Evolutionary conservation across 1,140 invertebrate species (phyloP).

Genomic region (Coptotermes formosanus): DNA sequence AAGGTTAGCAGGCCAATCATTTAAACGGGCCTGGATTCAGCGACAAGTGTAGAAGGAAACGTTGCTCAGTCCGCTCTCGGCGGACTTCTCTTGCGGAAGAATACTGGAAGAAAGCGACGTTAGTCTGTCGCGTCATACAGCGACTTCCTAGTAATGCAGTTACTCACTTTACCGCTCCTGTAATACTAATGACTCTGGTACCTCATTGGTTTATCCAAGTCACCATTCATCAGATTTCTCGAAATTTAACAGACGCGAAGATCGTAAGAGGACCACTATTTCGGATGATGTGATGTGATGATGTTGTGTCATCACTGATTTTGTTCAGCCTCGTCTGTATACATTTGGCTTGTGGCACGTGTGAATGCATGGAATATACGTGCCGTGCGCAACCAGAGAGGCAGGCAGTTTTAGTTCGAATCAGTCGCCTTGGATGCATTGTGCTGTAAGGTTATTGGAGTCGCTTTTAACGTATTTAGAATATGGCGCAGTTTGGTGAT

Average conservation of each 20-base stretch:
- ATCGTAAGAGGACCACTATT: not conserved
- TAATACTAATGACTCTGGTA: not conserved
- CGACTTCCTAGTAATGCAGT: not conserved
- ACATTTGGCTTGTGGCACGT: not conserved
- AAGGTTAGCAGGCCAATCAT: not conserved
- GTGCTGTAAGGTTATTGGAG: not conserved
- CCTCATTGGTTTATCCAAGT: conserved; percentile 6
- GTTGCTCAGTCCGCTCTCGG: not conserved
- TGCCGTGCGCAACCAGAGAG: not conserved
- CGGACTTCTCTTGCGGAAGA: not conserved
- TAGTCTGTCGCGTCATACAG: not conserved
- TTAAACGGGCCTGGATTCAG: not conserved
- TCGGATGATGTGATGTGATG: not conserved
- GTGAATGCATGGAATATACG: not conserved
- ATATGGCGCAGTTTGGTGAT: not conserved
- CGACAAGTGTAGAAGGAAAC: not conserved
- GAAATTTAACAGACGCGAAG: no score
- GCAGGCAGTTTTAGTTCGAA: not conserved
- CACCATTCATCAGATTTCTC: not conserved
- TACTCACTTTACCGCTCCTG: not conserved
- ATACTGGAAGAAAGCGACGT: not conserved
- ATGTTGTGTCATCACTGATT: not conserved
- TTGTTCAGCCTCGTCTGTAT: not conserved
- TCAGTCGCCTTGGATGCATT: not conserved
- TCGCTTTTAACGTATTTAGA: not conserved